phyloP scores from a whole-genome alignment of 2,888 invertebrate species.

The Trachelus troglodyta region DNA sequence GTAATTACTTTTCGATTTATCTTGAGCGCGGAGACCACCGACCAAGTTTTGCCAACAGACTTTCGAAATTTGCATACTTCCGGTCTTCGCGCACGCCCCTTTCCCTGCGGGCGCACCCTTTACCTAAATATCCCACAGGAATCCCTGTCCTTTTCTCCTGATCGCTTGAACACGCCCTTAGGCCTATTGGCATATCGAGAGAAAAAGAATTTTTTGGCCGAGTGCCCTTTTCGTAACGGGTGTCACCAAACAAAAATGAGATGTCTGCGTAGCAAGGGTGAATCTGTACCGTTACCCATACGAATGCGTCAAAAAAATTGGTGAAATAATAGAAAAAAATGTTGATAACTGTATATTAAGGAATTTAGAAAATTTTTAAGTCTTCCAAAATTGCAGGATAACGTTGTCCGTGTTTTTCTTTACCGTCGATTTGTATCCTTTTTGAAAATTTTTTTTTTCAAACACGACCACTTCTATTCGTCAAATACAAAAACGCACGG shows the following conservation, averaged over 20 bases:
- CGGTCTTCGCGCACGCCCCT: slow-evolving; percentile 44
- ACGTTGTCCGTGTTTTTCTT: background rate
- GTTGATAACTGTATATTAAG: background rate
- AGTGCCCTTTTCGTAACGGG: slow-evolving; percentile 2
- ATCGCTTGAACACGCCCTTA: slow-evolving; percentile 33
- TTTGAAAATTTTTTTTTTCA: background rate
- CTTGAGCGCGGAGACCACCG: slow-evolving; percentile 52
- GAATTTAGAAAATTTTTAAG: background rate
- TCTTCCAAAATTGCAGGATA: background rate
- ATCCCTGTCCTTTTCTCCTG: slow-evolving; percentile 22
- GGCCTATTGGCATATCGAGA: background rate
- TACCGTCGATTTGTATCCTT: background rate
- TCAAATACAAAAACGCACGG: slow-evolving; percentile 4
- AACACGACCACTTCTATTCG: background rate
- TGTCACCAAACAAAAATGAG: background rate
- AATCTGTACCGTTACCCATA: background rate
- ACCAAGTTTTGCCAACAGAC: slow-evolving; percentile 55
- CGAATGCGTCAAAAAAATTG: background rate
- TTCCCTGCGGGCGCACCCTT: slow-evolving; percentile 15
- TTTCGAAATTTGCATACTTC: slow-evolving; percentile 54
- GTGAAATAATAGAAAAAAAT: background rate
- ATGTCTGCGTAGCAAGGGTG: background rate
- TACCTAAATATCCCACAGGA: slow-evolving; percentile 1
- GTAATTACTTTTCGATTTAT: slow-evolving; percentile 60
- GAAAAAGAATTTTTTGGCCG: background rate